Evolutionary conservation across 1,140 invertebrate species (phyloP).

Genomic region (Drosophila elegans): DNA sequence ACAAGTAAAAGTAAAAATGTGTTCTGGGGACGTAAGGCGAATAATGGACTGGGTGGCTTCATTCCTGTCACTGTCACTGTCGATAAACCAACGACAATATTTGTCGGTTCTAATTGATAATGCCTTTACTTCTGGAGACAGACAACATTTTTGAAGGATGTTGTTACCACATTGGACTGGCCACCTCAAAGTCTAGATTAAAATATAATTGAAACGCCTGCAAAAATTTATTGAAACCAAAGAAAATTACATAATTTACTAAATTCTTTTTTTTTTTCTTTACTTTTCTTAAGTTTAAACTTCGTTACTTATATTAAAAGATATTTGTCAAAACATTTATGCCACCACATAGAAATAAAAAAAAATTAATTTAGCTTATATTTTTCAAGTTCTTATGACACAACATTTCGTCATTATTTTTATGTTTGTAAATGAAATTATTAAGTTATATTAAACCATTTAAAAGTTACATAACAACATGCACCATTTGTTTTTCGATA

Average conservation of each 20-base stretch:
- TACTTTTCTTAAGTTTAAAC: too few species aligned
- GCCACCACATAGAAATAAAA: too few species aligned
- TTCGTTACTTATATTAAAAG: too few species aligned
- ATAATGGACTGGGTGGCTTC: slow-evolving; percentile 25
- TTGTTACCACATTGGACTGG: neutral
- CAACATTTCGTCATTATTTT: too few species aligned
- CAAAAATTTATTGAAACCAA: slow-evolving; percentile 8
- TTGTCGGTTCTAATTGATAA: slow-evolving; percentile 1
- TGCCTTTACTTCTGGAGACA: slow-evolving; percentile 25
- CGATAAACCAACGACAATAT: slow-evolving; percentile 18
- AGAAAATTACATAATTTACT: slow-evolving; percentile 3
- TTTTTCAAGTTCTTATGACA: too few species aligned
- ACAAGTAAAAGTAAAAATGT: neutral
- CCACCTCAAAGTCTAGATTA: slow-evolving; percentile 7
- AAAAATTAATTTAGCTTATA: too few species aligned
- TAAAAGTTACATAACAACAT: too few species aligned
- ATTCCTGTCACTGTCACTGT: slow-evolving; percentile 12
- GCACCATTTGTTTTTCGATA: too few species aligned
- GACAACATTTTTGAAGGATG: slow-evolving; percentile 8
- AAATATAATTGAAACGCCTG: neutral
- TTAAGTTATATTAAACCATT: too few species aligned
- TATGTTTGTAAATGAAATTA: too few species aligned
- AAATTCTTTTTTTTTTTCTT: neutral
- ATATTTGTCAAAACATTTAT: too few species aligned
- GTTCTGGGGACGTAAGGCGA: slow-evolving; percentile 21